Evolutionary conservation across 2,888 invertebrate genomes (phyloP).

Genomic region (Mayetiola destructor): DNA sequence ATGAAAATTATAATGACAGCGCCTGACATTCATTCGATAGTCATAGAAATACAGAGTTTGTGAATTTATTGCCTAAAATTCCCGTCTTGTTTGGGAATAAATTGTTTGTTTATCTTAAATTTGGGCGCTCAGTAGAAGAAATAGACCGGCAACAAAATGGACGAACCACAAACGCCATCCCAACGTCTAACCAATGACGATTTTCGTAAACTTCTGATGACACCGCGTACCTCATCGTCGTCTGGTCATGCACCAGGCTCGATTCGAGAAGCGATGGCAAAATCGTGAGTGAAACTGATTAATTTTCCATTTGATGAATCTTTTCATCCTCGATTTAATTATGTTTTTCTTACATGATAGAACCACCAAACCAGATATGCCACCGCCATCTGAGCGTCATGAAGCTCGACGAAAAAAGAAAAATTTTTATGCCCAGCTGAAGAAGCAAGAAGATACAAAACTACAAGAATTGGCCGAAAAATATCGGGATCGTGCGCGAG

Average conservation of each 20-base stretch:
- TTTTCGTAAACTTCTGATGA: slow-evolving; percentile 89
- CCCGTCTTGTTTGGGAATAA: too few species aligned
- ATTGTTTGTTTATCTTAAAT: too few species aligned
- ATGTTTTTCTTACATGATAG: neutral
- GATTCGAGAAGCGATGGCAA: slow-evolving; percentile 53
- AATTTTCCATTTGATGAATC: neutral
- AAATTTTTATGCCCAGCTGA: slow-evolving; percentile 83
- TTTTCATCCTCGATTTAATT: neutral
- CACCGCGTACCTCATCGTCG: slow-evolving; percentile 65
- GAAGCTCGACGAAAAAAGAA: slow-evolving; percentile 85
- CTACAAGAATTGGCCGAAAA: slow-evolving; percentile 87
- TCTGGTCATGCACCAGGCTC: slow-evolving; percentile 40
- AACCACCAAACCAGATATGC: slow-evolving; percentile 28
- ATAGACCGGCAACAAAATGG: slow-evolving; percentile 24
- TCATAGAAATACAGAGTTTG: too few species aligned
- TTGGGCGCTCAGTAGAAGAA: too few species aligned
- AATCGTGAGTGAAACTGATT: slow-evolving; percentile 38
- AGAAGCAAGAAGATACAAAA: slow-evolving; percentile 89
- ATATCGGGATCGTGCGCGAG: slow-evolving; percentile 80
- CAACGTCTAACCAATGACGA: slow-evolving; percentile 90
- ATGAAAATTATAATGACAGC: too few species aligned
- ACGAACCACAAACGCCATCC: slow-evolving; percentile 45
- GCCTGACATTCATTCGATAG: too few species aligned
- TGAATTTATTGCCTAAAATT: too few species aligned
- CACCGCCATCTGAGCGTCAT: slow-evolving; percentile 50